Base-by-base conservation (phyloP, 2,113 vertebrate genomes). In the Hemiscyllium ocellatum region DNA sequence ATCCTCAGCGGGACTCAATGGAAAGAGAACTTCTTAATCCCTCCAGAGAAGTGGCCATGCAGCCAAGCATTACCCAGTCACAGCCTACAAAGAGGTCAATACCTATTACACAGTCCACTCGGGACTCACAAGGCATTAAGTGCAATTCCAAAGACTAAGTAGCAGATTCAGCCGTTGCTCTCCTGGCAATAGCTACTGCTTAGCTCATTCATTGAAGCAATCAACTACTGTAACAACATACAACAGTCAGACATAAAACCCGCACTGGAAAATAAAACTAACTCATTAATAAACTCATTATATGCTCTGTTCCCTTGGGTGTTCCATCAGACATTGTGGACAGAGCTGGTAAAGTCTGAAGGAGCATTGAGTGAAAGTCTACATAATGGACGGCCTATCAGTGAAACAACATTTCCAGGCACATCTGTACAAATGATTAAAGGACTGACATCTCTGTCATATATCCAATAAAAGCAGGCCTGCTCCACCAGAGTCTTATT, bases 121-220 rank as follows among this genome's bases (percentile, higher is more conserved):
- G 68, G 93, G 42, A 72, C 33, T 12, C 68, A 26, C 24, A 95
- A 29, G 19, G 24, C 24, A 94, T 8, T 68, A 94, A 94, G 66
- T 69, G 37, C n/a, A 94, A 69, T 70, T 68, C 65, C 22, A 94
- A 94, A 94, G 66, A 68, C 61, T 8, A 94, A 94, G 42, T 94
- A 17, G 29, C 52, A 47, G 7, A 26, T 19, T 95, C 37, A 2
- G n/a, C 61, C 8, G 61, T 42, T 93, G 52, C 26, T 50, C 10
- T 70, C 68, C 26, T 29, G 7, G 94, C 42, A 72, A 72, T 68
- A 52, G 37, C 26, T 19, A 95, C 42, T 26, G 24, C 47, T n/a
- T 22, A 70, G 20, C 37, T 3, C 65, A 24, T n/a, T 19, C 8
- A 2, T 69, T 8, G 2, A 20, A 33, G 17, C 19, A 26, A 24